Evolutionary conservation across 2,888 invertebrate species (phyloP).

Genomic region (Papilio protenor): DNA sequence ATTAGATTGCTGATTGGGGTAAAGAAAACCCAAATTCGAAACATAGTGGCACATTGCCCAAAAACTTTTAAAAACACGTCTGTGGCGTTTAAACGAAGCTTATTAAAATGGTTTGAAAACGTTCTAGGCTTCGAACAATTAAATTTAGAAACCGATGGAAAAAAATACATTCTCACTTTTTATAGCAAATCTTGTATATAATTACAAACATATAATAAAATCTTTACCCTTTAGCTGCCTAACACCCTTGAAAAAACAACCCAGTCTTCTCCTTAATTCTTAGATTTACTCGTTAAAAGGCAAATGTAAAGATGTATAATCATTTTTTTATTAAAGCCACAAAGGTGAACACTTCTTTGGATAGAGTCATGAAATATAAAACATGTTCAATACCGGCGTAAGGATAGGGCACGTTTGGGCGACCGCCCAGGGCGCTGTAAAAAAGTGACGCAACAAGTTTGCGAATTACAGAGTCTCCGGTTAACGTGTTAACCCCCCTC

Average conservation of each 20-base stretch:
- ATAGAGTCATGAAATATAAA: no score
- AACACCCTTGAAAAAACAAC: background rate
- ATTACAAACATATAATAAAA: background rate
- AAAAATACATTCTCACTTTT: background rate
- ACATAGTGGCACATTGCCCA: background rate
- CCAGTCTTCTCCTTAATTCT: background rate
- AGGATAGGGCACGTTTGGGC: no score
- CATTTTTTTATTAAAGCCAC: no score
- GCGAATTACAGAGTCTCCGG: no score
- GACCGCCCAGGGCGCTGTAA: no score
- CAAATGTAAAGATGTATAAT: no score
- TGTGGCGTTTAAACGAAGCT: background rate
- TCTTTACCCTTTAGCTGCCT: background rate
- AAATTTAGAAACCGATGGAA: background rate
- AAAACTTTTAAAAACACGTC: background rate
- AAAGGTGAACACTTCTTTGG: no score
- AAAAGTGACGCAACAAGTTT: no score
- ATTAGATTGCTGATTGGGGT: background rate
- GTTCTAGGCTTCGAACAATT: background rate
- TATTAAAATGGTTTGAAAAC: background rate
- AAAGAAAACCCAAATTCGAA: background rate
- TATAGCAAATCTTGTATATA: background rate
- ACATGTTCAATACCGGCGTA: no score
- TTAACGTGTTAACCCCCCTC: no score
- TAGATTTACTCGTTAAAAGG: no score